These are phyloP conservation scores for Mustela lutreola DNA, from an alignment of 2,113 vertebrate genomes.

Conservation along the genomic window DNA sequence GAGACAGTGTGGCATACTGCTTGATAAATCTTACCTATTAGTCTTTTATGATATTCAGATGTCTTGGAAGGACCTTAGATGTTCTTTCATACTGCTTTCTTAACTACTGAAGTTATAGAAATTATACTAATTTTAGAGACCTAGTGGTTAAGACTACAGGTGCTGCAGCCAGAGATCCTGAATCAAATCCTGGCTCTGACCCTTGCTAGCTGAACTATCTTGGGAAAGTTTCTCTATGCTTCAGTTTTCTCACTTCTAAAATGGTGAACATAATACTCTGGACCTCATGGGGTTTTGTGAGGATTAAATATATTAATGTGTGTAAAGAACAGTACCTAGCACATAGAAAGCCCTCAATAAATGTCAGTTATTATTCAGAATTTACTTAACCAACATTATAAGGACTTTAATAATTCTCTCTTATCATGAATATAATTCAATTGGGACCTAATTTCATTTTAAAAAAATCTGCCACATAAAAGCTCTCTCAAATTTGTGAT, in stretches of 20 bases:
- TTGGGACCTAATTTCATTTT: background rate
- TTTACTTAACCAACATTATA: background rate
- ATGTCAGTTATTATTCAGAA: slow-evolving; percentile 20
- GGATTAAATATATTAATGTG: background rate
- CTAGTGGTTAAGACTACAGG: background rate
- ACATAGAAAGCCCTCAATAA: slow-evolving; percentile 7
- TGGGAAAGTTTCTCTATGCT: background rate
- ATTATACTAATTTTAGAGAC: background rate
- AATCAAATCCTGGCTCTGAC: background rate
- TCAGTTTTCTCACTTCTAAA: slow-evolving; percentile 21
- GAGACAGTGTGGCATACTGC: background rate
- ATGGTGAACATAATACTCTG: background rate
- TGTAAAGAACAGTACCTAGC: background rate
- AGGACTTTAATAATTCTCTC: slow-evolving; percentile 4
- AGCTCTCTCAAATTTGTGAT: background rate
- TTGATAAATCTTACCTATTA: background rate
- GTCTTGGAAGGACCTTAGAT: background rate
- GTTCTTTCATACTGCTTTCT: slow-evolving; percentile 7
- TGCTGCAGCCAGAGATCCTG: background rate
- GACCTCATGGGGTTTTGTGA: background rate
- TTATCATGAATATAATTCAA: background rate
- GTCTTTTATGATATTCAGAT: background rate
- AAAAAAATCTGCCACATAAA: slow-evolving; percentile 12
- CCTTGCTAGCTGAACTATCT: background rate
- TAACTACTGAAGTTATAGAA: background rate